Conservation (phyloP, 2,888 invertebrate genomes). For the Onthophagus sagittarius region DNA sequence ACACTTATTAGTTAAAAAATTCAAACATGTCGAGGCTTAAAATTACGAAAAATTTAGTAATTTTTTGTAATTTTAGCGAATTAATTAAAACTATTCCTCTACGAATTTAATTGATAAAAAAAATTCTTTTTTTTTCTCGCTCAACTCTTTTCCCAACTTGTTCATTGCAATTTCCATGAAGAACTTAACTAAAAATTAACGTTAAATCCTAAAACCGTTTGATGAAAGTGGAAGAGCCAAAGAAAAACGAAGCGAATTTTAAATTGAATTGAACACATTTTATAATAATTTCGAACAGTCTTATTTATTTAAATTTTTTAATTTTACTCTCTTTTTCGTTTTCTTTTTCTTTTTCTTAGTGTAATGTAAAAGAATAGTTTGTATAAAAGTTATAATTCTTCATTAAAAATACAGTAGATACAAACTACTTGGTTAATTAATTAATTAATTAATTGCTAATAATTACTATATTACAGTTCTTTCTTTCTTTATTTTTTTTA, state of each 20-base stretch:
- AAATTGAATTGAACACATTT: conserved; percentile 29
- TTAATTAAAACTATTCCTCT: conserved; percentile 38
- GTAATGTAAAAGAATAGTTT: conserved; percentile 46
- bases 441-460: conserved; percentile 32
- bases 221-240: conserved; percentile 4
- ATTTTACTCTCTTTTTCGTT: too few relatives aligned
- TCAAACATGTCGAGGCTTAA: conserved; percentile 34
- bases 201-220: conserved; percentile 14
- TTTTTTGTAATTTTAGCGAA: conserved; percentile 19
- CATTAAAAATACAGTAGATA: conserved; percentile 40
- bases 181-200: conserved; percentile 17
- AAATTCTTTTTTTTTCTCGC: conserved; percentile 35
- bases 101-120: conserved; percentile 17
- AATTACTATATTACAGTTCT: conserved; percentile 31
- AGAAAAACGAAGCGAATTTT: conserved; percentile 20
- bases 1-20: conserved; percentile 44
- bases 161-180: conserved; percentile 18
- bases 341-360: conserved; percentile 28
- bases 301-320: conserved; percentile 40
- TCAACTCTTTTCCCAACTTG: not conserved
- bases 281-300: conserved; percentile 42
- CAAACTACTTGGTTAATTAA: conserved; percentile 35
- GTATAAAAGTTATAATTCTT: conserved; percentile 38
- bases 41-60: conserved; percentile 3
- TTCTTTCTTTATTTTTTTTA: conserved; percentile 22